Evolutionary conservation across 1,140 invertebrate species (phyloP), one percentile per base, ranked within the genome.

Genomic region (Trachymyrmex septentrionalis): DNA sequence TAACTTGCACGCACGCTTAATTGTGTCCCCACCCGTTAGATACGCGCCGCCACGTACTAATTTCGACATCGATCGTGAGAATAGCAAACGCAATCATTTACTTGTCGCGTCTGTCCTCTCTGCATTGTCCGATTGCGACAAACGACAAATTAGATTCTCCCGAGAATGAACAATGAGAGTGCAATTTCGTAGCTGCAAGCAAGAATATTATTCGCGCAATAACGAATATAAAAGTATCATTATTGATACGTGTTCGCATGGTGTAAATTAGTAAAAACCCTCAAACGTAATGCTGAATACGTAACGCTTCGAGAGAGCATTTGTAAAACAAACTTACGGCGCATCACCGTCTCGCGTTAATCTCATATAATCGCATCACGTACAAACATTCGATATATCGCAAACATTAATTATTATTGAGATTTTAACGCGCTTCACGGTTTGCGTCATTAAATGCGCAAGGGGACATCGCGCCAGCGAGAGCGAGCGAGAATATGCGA

Each of bases 31-130:
- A 72, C 50, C 27, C 50, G 63, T 77, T 78, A 61, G 48, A 57
- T 71, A 81, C 59, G 78, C 61, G 53, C 30, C 38, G 48, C 27
- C 57, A 67, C 9, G 12, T 66, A 30, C 48, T 64, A 85, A 67
- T 78, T 78, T 57, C 73, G 73, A 85, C 72, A 61, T 72, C 57
- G 50, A 84, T 77, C 87, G 86, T 88, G 85, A 73, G 86, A 87
- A 84, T 61, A 9, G 27, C 16, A 76, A 85, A 34, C 19, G 67
- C 38, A 64, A 85, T 78, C 73, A 19, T 66, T 38, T 64, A 61
- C 67, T 85, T 38, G 30, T 44, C 69, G 55, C 71, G 48, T 77
- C 50, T 44, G 44, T 77, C 48, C 16, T 76, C n/a, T 77, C 63
- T 12, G 9, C 30, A 69, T 80, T 72, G 34, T 82, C 24, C 34